Conservation (phyloP, 2,797 vertebrate genomes). For the Ptychobarbus kaznakovi region DNA sequence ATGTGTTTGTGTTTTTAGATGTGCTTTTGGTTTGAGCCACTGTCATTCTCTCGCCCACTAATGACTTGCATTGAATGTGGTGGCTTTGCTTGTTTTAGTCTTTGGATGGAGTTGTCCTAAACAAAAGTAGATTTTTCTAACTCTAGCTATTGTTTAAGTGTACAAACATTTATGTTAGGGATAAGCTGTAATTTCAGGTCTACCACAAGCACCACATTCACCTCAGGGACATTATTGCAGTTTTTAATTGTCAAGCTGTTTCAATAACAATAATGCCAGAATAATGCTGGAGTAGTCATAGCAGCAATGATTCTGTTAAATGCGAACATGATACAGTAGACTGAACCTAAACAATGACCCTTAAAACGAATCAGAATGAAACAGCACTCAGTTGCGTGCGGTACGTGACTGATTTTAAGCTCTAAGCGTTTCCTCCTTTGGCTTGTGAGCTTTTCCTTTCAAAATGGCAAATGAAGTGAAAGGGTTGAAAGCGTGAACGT, state of each 20-base stretch:
- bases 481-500: slow-evolving; percentile 3
- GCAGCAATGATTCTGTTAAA: slow-evolving; percentile 25
- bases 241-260: slow-evolving; percentile 12
- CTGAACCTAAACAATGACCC: slow-evolving; percentile 39
- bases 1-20: slow-evolving; percentile 57
- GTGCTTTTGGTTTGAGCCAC: slow-evolving; percentile 38
- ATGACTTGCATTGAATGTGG: slow-evolving; percentile 2
- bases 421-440: slow-evolving; percentile 45
- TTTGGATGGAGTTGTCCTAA: slow-evolving; percentile 2
- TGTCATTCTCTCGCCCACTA: slow-evolving; percentile 42
- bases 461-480: slow-evolving; percentile 42
- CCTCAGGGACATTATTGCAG: background rate
- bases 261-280: background rate
- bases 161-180: slow-evolving; percentile 29
- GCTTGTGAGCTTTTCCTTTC: slow-evolving; percentile 38
- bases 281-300: slow-evolving; percentile 10
- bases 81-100: slow-evolving; percentile 4
- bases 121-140: slow-evolving; percentile 16
- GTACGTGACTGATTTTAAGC: slow-evolving; percentile 22
- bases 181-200: slow-evolving; percentile 28
- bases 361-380: slow-evolving; percentile 17
- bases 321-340: slow-evolving; percentile 6
- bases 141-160: background rate
- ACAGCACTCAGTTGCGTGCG: too few species aligned
- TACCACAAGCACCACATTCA: background rate